Evolutionary conservation across 2,797 vertebrate genomes (phyloP).

Genomic region (Glyptemys insculpta): DNA sequence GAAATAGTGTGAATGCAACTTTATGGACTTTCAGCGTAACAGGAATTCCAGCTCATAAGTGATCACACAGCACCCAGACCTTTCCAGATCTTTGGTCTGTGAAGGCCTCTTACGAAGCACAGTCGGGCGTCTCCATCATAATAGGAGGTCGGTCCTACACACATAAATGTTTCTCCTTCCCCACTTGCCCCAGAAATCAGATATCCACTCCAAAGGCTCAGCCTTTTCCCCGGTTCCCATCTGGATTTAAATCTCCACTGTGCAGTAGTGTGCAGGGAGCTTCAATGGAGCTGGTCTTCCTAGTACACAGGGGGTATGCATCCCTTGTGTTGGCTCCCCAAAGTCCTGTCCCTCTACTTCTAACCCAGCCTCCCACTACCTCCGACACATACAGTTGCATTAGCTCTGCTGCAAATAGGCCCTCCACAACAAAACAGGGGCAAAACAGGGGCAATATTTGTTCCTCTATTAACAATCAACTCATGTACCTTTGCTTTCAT

Average conservation of each 20-base stretch:
- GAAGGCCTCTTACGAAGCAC: not conserved
- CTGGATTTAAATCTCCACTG: not conserved
- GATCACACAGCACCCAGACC: not conserved
- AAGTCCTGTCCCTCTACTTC: not conserved
- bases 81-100: not conserved
- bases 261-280: not conserved
- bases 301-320: not conserved
- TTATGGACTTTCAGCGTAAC: not conserved
- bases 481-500: not conserved
- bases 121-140: not conserved
- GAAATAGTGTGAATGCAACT: not conserved
- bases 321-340: not conserved
- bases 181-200: not conserved
- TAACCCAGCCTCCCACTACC: no score
- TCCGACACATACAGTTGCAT: no score
- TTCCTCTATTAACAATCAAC: not conserved
- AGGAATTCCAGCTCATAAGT: not conserved
- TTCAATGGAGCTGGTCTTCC: not conserved
- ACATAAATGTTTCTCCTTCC: not conserved
- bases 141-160: not conserved
- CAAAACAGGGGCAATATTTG: not conserved
- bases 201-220: not conserved
- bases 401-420: no score
- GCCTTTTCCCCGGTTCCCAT: not conserved
- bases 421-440: no score